Evolutionary conservation across 2,888 invertebrate species (phyloP), one percentile per base, ranked within the genome.

Genomic region (Anarsia innoxiella): DNA sequence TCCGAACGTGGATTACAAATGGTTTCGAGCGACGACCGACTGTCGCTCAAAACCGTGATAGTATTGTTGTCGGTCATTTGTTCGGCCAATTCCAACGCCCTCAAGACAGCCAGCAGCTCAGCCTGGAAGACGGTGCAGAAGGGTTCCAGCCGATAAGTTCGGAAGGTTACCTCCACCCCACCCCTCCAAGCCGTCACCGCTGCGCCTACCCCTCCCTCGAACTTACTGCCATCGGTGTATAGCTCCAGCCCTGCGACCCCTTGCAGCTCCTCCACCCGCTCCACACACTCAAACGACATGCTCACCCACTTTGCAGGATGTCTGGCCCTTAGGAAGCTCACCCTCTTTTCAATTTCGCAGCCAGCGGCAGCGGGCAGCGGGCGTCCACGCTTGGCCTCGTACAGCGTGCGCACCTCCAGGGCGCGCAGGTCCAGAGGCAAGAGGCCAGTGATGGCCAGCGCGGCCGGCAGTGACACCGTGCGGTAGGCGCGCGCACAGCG

Each of bases 401-500:
- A n/a, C n/a, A n/a, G n/a, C n/a, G n/a, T n/a, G n/a, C n/a, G n/a
- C n/a, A n/a, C n/a, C n/a, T n/a, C n/a, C n/a, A n/a, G n/a, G n/a
- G n/a, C n/a, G n/a, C n/a, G n/a, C n/a, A n/a, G n/a, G n/a, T n/a
- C n/a, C n/a, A n/a, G n/a, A n/a, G n/a, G n/a, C n/a, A n/a, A n/a
- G n/a, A n/a, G n/a, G n/a, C n/a, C n/a, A n/a, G n/a, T n/a, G n/a
- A n/a, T n/a, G n/a, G n/a, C n/a, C n/a, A n/a, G n/a, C n/a, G n/a
- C n/a, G n/a, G n/a, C n/a, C n/a, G n/a, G n/a, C n/a, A n/a, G n/a
- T n/a, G n/a, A n/a, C n/a, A n/a, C n/a, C n/a, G n/a, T n/a, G n/a
- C n/a, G 41, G 40, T 38, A 37, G 39, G 13, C 9, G n/a, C n/a
- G n/a, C 12, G 14, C 36, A 26, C n/a, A n/a, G n/a, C n/a, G n/a